A percentile compares a stretch with the other conserved stretches of the same genome.
Conservation (phyloP, 2,113 vertebrate species). For the Tetrao urogallus region DNA sequence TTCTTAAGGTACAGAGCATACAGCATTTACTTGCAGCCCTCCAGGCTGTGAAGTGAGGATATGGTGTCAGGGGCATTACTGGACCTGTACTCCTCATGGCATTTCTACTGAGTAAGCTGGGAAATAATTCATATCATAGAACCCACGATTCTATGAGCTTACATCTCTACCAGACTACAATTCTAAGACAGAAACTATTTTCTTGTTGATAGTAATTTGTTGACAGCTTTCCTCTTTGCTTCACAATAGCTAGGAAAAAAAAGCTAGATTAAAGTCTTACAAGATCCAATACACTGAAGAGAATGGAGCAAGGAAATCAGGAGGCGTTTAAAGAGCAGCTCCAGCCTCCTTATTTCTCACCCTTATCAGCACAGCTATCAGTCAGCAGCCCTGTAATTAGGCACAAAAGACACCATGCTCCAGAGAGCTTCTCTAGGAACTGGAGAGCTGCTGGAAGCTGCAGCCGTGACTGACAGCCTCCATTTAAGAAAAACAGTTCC, state of each 20-base stretch:
- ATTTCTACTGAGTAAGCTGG: neutral
- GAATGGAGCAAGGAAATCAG: conserved; percentile 12
- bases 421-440: neutral
- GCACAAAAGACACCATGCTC: conserved; percentile 32
- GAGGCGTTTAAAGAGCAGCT: conserved; percentile 50
- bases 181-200: neutral
- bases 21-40: neutral
- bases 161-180: no score
- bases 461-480: neutral
- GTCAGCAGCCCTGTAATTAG: conserved; percentile 37
- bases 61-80: neutral
- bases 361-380: conserved; percentile 57
- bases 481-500: neutral
- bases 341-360: conserved; percentile 23
- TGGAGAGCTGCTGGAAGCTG: neutral
- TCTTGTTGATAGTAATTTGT: neutral
- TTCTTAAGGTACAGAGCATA: no score
- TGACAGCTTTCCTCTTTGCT: neutral
- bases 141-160: no score
- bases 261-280: conserved; percentile 30
- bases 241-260: neutral
- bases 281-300: neutral
- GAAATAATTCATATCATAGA: neutral
- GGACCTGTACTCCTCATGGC: neutral
- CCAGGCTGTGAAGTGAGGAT: neutral